phyloP scores from a whole-genome alignment of 2,797 vertebrate genomes.

The Podarcis lilfordi region DNA sequence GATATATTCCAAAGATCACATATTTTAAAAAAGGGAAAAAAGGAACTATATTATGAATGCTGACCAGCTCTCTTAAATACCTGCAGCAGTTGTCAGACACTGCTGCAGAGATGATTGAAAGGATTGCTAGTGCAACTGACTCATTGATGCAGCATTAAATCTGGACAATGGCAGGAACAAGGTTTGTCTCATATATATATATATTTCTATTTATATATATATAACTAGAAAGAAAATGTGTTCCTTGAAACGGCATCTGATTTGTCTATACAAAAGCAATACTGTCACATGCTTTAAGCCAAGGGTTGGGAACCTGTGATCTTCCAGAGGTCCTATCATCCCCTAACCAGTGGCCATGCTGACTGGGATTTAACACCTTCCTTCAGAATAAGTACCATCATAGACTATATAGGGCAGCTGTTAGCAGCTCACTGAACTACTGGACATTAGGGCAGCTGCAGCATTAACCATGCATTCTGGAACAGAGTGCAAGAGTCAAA shows the following conservation, averaged over 20 bases:
- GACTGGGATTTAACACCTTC: not conserved
- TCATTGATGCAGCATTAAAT: constrained; percentile 49
- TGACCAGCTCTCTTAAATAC: constrained; percentile 55
- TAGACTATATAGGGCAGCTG: not conserved
- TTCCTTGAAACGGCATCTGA: not conserved
- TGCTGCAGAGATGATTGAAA: constrained; percentile 29
- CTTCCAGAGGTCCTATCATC: too few relatives aligned
- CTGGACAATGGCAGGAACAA: constrained; percentile 57
- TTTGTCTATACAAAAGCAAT: constrained; percentile 4
- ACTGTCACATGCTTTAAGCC: constrained; percentile 20
- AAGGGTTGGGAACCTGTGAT: not conserved
- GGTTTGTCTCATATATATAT: too few relatives aligned
- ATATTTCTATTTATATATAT: not conserved
- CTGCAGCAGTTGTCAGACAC: constrained; percentile 48
- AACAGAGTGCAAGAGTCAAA: not conserved
- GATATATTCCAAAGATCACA: constrained; percentile 48
- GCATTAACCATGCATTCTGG: rapidly evolving
- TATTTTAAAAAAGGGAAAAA: constrained; percentile 43
- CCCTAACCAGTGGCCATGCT: too few relatives aligned
- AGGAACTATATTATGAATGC: constrained; percentile 50
- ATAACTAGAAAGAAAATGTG: not conserved
- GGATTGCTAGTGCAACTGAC: constrained; percentile 12
- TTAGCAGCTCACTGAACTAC: not conserved
- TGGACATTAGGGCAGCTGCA: not conserved
- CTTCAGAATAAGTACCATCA: not conserved